Percentiles rank a stretch among this genome's conserved stretches.
phyloP scores from a whole-genome alignment of 2,797 vertebrate genomes.

The Neoniphon sammara region DNA sequence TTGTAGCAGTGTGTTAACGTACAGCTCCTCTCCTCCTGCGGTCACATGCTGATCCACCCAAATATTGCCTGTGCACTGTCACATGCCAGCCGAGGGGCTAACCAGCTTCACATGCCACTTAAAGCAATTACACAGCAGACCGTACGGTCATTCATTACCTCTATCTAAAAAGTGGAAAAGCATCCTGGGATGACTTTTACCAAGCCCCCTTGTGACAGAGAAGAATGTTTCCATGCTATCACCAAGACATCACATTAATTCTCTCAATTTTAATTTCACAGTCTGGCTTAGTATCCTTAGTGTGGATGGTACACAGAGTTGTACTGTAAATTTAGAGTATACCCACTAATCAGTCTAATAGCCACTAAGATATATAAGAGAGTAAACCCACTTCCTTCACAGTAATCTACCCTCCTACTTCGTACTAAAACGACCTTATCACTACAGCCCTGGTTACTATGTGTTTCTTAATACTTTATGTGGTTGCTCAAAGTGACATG shows the following conservation, averaged over 20 bases:
- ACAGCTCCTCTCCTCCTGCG: slow-evolving; percentile 23
- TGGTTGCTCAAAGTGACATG: background rate
- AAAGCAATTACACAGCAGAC: slow-evolving; percentile 59
- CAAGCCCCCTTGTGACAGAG: slow-evolving; percentile 13
- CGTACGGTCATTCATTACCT: slow-evolving; percentile 74
- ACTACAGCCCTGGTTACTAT: no score
- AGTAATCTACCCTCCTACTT: no score
- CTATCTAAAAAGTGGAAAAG: slow-evolving; percentile 35
- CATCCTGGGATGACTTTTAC: background rate
- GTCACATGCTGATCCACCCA: slow-evolving; percentile 60
- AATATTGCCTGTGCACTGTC: slow-evolving; percentile 58
- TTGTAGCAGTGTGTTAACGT: background rate
- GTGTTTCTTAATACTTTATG: background rate
- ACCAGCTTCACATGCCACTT: slow-evolving; percentile 74
- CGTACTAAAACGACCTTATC: no score
- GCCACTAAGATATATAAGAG: no score
- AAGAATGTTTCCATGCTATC: background rate
- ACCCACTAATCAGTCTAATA: no score
- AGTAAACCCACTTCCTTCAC: no score
- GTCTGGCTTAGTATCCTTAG: background rate
- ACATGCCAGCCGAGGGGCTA: slow-evolving; percentile 75
- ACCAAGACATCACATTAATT: background rate
- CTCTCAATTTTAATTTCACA: background rate
- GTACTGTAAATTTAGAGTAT: no score
- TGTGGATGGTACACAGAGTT: no score